Evolutionary conservation across 2,888 invertebrate species (phyloP), one percentile per base, ranked within the genome.

Genomic region (Apeira syringaria): DNA sequence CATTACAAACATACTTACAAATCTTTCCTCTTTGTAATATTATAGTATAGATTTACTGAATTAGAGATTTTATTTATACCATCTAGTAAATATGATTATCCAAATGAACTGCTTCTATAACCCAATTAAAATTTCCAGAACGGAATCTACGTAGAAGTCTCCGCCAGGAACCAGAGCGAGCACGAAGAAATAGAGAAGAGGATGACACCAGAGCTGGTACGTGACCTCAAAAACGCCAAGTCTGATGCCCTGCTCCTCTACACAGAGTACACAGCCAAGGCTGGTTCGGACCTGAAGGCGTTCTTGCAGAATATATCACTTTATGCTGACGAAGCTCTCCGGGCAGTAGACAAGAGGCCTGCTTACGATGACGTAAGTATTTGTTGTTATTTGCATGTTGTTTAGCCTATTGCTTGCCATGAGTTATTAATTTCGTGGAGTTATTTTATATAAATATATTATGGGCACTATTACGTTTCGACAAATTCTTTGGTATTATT

Each of bases 201-300:
- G 18, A 69, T 69, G 50, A 74, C 77, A 0, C 59, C 71, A 0
- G 76, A 81, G 31, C 64, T 84, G 41, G 40, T 61, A 0, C 45
- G 61, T 1, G 71, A 84, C 13, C 59, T 85, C 17, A 56, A 69
- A n/a, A 35, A 53, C 0, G 66, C 70, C 1, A 76, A 73, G 51
- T 58, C 52, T 0, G 83, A 85, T 1, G 78, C 79, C 0, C 47
- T 84, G 2, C 66, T 79, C 0, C 71, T 88, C 0, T 88, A 82
- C 61, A 86, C 81, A 0, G 84, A 86, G 61, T 85, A 68, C 58
- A 64, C 80, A 0, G 68, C 74, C 0, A 58, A 68, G 18, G 67
- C 80, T 2, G 77, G 79, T 0, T 53, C 50, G 0, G 80, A 83
- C 7, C 56, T 85, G 48, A 76, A 73, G 46, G 50, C 24, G 2